Base-by-base conservation (phyloP, 2,888 invertebrate species). In the Cephus runcator region DNA sequence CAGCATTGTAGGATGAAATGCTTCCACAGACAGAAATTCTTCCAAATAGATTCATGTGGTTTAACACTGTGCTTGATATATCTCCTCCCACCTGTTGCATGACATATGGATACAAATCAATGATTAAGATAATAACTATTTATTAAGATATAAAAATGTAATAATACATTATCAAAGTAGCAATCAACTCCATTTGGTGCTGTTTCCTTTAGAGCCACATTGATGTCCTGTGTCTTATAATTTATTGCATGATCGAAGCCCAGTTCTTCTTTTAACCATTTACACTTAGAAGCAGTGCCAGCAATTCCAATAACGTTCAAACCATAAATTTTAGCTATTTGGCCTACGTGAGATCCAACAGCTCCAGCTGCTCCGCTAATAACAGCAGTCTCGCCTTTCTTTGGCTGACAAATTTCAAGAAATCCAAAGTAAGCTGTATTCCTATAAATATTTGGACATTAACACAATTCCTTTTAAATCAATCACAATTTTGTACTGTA, bases 291-390 rank as follows among this genome's bases (percentile, higher is more conserved):
- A 82, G 95, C 94, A 4, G 94, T 93, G 1, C 96, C 96, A 30
- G 95, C 94, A 83, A 95, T 94, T 4, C 96, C 96, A 83, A 96
- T 94, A 0, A 95, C 96, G 78, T 90, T 93, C 85, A 95, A 94
- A 23, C 94, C 94, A 93, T 88, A 75, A 85, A 95, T 93, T 92
- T 96, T 96, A 1, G 94, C 96, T 81, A 97, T 95, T 92, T 96
- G 96, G 2, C 96, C 96, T 35, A 96, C 96, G 75, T 95, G 93
- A 79, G 94, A 94, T 11, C 96, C 97, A 23, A 96, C 96, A 69
- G 96, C 96, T 31, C 96, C 96, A 34, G 95, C 96, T 23, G 96
- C 96, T 9, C 95, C 95, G 36, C 94, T 95, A 1, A 97, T 94
- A 1, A 95, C 94, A 23, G 96, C 93, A 0, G 95, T 95, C 90